A percentile compares a stretch with the other conserved stretches of the same genome.
Conservation (phyloP, 2,888 invertebrate species). For the Sesamia inferens region DNA sequence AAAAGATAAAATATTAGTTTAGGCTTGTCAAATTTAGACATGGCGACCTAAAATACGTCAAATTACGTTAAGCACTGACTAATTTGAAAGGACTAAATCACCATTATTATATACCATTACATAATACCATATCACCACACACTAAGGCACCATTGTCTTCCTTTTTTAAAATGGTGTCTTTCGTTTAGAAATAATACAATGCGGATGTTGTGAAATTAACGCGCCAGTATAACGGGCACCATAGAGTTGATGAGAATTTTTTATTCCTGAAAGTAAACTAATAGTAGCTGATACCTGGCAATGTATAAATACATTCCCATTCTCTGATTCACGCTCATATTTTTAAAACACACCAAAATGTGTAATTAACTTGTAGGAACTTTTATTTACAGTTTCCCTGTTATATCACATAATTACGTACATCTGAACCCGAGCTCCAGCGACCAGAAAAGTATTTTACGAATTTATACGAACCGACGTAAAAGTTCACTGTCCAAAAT, state of each 20-base stretch:
- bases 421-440: constrained; percentile 25
- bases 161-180: background rate
- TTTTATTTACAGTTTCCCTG: constrained; percentile 49
- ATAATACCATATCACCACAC: no score
- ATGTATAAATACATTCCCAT: background rate
- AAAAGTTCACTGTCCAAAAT: constrained; percentile 58
- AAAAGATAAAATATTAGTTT: no score
- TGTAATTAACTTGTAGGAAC: constrained; percentile 50
- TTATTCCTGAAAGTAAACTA: background rate
- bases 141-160: no score
- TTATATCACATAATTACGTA: constrained; percentile 48
- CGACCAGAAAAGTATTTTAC: constrained; percentile 48
- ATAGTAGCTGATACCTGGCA: background rate
- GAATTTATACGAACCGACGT: constrained; percentile 46
- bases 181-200: background rate
- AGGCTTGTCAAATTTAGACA: no score
- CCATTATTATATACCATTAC: no score
- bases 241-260: background rate
- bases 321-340: constrained; percentile 7
- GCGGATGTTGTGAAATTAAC: background rate
- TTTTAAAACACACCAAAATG: constrained; percentile 19
- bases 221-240: background rate
- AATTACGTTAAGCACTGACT: no score
- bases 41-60: no score
- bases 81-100: no score